Percentiles rank a stretch among this genome's conserved stretches.
These are phyloP conservation scores for Hipparchia sbordonii DNA, from an alignment of 2,888 invertebrate species.

Conservation along the genomic window DNA sequence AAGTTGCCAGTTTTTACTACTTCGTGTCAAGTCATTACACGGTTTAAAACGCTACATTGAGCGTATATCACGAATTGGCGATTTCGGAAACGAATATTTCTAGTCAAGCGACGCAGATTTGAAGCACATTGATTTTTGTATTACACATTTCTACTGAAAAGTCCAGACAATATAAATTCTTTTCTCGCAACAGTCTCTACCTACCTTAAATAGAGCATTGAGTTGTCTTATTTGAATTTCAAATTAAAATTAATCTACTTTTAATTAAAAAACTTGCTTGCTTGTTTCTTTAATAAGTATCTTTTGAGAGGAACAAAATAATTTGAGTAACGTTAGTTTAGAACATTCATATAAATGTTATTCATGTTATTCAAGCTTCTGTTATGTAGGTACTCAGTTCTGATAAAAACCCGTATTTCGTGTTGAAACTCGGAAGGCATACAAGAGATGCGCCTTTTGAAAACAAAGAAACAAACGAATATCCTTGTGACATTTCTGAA, in stretches of 20 bases:
- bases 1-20: constrained; percentile 9
- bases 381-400: not conserved
- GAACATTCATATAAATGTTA: not conserved
- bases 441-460: constrained; percentile 12
- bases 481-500: constrained; percentile 17
- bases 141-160: not conserved
- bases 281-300: not conserved
- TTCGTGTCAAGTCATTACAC: constrained; percentile 34
- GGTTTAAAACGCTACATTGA: constrained; percentile 40
- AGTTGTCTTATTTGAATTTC: not conserved
- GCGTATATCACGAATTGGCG: constrained; percentile 60
- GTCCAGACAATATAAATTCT: constrained; percentile 1
- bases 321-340: not conserved
- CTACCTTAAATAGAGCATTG: not conserved
- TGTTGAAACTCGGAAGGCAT: not conserved
- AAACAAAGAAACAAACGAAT: constrained; percentile 2
- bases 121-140: not conserved
- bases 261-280: not conserved
- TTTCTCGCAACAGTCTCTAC: not conserved
- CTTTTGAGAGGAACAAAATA: not conserved
- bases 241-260: not conserved
- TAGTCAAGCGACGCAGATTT: constrained; percentile 17
- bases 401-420: not conserved
- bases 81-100: constrained; percentile 55
- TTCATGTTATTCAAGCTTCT: not conserved